These are phyloP conservation scores for Felis chaus DNA, from an alignment of 2,113 vertebrate species.

Conservation along the genomic window DNA sequence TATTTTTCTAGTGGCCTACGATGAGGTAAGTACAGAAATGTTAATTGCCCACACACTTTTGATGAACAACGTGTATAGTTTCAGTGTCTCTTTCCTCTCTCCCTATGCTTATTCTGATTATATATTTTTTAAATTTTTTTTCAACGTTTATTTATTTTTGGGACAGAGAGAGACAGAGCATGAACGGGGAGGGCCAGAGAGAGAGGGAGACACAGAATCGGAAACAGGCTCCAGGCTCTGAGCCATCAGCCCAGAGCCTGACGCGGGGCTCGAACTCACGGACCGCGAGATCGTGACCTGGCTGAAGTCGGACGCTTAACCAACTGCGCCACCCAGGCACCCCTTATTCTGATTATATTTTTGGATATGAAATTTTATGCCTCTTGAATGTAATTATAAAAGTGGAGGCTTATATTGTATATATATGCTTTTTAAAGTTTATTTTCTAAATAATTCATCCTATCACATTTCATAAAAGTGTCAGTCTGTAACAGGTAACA, in stretches of 20 bases:
- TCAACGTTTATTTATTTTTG: no score
- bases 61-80: neutral
- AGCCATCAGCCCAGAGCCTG: no score
- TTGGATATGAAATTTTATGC: neutral
- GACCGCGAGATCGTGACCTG: no score
- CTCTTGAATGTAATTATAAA: slow-evolving; percentile 18
- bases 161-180: no score
- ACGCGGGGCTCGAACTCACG: no score
- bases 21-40: neutral
- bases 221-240: no score
- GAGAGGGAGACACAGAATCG: no score
- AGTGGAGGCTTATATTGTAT: neutral
- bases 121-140: neutral
- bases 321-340: no score
- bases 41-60: neutral
- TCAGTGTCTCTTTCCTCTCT: neutral
- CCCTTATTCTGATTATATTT: neutral
- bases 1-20: neutral
- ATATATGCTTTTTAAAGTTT: neutral
- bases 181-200: no score
- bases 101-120: neutral
- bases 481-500: neutral
- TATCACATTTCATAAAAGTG: neutral
- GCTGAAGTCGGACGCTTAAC: no score
- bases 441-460: slow-evolving; percentile 41